phyloP scores from a whole-genome alignment of 1,140 invertebrate genomes.

The Carposina sasakii region DNA sequence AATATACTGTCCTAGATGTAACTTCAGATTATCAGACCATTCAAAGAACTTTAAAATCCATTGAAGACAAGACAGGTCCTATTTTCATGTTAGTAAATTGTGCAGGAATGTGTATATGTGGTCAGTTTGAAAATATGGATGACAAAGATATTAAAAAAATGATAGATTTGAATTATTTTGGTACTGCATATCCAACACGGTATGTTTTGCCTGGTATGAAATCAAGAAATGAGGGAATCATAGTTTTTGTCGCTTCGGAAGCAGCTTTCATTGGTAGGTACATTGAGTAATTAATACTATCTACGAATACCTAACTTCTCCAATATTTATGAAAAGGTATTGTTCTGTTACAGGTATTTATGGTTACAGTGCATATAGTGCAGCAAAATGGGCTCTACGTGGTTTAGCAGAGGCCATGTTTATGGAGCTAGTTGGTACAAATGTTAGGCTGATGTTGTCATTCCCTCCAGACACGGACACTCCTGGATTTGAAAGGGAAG shows the following conservation, averaged over 20 bases:
- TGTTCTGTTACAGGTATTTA: constrained; percentile 78
- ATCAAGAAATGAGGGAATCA: constrained; percentile 78
- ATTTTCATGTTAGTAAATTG: constrained; percentile 94
- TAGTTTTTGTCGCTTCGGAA: constrained; percentile 92
- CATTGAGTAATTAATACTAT: neutral
- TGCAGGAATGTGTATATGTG: constrained; percentile 87
- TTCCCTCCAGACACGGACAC: constrained; percentile 98
- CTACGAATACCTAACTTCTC: neutral
- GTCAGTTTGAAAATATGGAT: constrained; percentile 87
- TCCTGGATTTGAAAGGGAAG: constrained; percentile 92
- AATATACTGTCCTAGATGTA: constrained; percentile 83
- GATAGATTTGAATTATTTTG: constrained; percentile 82
- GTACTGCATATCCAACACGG: constrained; percentile 80
- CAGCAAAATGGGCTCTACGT: constrained; percentile 94
- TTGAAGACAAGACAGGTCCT: constrained; percentile 75
- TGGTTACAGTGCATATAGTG: constrained; percentile 93
- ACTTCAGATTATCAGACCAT: constrained; percentile 77
- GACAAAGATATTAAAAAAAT: constrained; percentile 80
- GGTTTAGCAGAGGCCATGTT: constrained; percentile 94
- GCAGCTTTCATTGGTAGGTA: constrained; percentile 88
- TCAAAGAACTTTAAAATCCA: constrained; percentile 75
- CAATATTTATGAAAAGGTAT: neutral
- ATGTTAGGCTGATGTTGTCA: constrained; percentile 88
- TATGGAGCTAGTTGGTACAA: constrained; percentile 91
- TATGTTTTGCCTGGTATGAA: constrained; percentile 83